phyloP scores from a whole-genome alignment of 2,797 vertebrate genomes.

The Anabas testudineus region DNA sequence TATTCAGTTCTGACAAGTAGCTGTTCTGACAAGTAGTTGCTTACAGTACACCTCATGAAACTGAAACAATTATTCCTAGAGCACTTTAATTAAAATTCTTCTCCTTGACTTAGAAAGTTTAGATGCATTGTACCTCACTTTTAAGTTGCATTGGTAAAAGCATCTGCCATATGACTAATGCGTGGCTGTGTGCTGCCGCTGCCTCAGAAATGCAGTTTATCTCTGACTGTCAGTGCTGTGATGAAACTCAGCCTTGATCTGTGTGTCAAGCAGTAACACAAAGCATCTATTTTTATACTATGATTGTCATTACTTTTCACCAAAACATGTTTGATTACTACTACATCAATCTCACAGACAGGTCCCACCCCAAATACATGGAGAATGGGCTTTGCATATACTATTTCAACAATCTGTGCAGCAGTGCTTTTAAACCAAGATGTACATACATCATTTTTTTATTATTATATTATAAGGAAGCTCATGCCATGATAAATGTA shows the following conservation, averaged over 20 bases:
- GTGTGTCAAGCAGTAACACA: neutral
- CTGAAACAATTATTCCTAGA: no score
- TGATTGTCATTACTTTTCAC: neutral
- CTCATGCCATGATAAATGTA: neutral
- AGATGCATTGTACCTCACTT: no score
- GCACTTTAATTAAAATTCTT: no score
- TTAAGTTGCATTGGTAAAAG: no score
- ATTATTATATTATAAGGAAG: neutral
- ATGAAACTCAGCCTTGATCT: constrained; percentile 7
- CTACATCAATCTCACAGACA: neutral
- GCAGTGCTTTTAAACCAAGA: neutral
- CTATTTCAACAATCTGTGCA: no score
- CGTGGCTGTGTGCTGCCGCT: neutral
- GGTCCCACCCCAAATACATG: neutral
- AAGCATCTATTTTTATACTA: neutral
- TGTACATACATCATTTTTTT: neutral
- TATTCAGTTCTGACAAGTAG: constrained; percentile 24
- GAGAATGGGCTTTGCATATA: neutral
- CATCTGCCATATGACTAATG: no score
- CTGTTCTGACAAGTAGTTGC: no score
- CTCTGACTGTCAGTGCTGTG: neutral
- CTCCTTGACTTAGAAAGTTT: no score
- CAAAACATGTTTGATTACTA: neutral
- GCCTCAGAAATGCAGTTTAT: neutral
- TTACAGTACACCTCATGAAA: no score